Percentiles rank a stretch among this genome's conserved stretches.
Conservation (phyloP, 2,113 vertebrate species). For the Podarcis raffonei region DNA sequence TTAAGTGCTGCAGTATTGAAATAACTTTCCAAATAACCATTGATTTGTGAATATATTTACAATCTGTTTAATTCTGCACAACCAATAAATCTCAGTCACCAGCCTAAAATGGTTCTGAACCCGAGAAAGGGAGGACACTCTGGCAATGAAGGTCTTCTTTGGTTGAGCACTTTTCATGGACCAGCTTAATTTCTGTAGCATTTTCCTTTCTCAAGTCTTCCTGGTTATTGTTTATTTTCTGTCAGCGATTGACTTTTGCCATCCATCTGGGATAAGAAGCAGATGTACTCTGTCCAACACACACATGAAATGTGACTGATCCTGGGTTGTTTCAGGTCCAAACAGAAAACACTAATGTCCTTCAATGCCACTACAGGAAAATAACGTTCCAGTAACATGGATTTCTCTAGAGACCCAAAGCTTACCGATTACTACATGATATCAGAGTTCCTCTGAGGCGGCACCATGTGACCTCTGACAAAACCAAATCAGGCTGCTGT, state of each 20-base stretch:
- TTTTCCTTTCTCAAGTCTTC: neutral
- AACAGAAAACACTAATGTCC: neutral
- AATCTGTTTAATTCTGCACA: too few relatives aligned
- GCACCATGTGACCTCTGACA: neutral
- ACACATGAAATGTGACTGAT: constrained; percentile 13
- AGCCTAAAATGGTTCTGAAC: too few relatives aligned
- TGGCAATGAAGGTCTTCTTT: too few relatives aligned
- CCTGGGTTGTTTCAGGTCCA: constrained; percentile 26
- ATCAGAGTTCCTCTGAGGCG: neutral
- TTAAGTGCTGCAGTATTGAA: too few relatives aligned
- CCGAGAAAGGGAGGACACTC: too few relatives aligned
- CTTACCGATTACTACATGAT: neutral
- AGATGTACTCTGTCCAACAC: neutral
- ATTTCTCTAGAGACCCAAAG: neutral
- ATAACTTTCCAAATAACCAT: too few relatives aligned
- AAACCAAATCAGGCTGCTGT: neutral
- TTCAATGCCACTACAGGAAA: neutral
- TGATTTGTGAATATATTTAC: too few relatives aligned
- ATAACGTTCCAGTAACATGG: neutral
- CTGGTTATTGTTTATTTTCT: neutral
- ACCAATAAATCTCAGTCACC: too few relatives aligned
- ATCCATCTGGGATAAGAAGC: constrained; percentile 15
- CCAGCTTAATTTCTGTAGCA: neutral
- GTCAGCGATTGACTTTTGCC: neutral
- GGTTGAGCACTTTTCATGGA: neutral